phyloP scores from a whole-genome alignment of 2,888 invertebrate genomes.

The Agriopis leucophaearia region DNA sequence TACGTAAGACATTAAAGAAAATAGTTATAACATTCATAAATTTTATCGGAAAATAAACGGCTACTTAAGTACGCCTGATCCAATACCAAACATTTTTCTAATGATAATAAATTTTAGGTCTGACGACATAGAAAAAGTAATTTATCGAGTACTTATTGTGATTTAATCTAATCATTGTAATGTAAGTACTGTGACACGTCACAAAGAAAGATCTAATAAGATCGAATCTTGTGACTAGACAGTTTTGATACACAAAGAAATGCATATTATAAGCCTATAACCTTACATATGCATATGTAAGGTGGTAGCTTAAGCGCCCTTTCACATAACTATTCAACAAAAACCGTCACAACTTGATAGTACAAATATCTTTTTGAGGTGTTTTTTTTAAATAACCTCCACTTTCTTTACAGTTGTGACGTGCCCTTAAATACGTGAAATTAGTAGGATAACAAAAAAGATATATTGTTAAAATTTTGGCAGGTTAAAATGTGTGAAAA shows the following conservation, averaged over 20 bases:
- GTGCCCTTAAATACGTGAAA: no score
- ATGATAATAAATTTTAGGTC: neutral
- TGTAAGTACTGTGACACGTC: slow-evolving; percentile 9
- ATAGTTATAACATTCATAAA: neutral
- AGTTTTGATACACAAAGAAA: neutral
- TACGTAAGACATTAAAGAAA: slow-evolving; percentile 1
- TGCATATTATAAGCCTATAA: neutral
- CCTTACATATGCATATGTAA: no score
- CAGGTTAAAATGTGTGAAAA: no score
- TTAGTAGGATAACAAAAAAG: no score
- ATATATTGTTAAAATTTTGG: no score
- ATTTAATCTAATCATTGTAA: slow-evolving; percentile 19
- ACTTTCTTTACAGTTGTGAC: no score
- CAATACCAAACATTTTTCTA: slow-evolving; percentile 3
- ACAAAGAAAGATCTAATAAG: slow-evolving; percentile 7
- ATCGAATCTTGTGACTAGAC: no score
- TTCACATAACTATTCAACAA: no score
- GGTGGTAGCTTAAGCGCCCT: no score
- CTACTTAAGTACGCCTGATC: neutral
- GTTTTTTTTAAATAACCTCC: no score
- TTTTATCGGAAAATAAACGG: neutral
- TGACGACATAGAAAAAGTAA: slow-evolving; percentile 17
- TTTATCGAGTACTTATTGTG: slow-evolving; percentile 12
- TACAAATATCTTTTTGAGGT: no score
- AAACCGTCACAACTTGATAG: no score